Evolutionary conservation across 1,140 invertebrate genomes (phyloP).

Genomic region (Temnothorax nylanderi): DNA sequence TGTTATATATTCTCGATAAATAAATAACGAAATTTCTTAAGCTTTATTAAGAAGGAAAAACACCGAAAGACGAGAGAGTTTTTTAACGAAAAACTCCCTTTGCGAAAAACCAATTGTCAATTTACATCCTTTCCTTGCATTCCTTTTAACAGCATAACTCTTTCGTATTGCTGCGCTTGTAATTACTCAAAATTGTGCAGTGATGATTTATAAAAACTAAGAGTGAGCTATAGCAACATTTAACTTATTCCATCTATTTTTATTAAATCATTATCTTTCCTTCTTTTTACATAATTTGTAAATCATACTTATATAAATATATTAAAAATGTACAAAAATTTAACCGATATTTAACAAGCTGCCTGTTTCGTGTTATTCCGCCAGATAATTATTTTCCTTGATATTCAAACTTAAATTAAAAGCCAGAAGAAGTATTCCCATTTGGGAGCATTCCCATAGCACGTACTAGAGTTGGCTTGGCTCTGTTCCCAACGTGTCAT

Average conservation of each 20-base stretch:
- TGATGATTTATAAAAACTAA: neutral
- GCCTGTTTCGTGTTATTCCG: constrained; percentile 7
- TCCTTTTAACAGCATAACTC: neutral
- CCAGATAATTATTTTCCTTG: constrained; percentile 56
- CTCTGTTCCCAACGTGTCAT: constrained; percentile 60
- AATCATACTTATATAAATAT: neutral
- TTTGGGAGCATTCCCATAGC: constrained; percentile 29
- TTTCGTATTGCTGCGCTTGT: neutral
- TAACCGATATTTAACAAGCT: neutral
- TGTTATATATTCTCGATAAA: neutral
- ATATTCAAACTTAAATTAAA: constrained; percentile 59
- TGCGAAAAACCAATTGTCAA: neutral
- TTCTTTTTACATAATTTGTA: neutral
- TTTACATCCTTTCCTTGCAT: neutral
- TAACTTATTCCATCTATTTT: neutral
- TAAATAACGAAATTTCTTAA: neutral
- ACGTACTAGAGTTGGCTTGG: constrained; percentile 44
- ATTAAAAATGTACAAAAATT: neutral
- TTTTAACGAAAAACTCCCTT: too few relatives aligned
- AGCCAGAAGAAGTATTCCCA: constrained; percentile 53
- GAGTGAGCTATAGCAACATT: neutral
- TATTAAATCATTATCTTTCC: neutral
- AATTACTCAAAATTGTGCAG: neutral
- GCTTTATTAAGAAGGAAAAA: neutral
- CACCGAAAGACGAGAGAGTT: neutral